Evolutionary conservation across 2,888 invertebrate species (phyloP).

Genomic region (Epiperipatus broadwayi): DNA sequence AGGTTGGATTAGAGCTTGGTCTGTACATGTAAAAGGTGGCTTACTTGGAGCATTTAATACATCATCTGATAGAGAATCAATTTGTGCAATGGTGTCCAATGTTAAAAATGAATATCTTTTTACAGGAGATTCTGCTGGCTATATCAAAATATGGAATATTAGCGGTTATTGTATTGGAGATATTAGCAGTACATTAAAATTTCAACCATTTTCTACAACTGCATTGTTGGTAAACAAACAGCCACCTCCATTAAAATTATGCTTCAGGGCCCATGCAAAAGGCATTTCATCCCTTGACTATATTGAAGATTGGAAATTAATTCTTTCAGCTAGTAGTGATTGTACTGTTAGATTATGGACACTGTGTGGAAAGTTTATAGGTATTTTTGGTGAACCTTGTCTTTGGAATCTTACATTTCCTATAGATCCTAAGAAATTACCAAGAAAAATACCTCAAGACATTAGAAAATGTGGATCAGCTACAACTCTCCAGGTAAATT

Average conservation of each 20-base stretch:
- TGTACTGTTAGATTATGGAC: constrained; percentile 55
- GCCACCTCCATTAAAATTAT: constrained; percentile 20
- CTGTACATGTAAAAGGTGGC: constrained; percentile 52
- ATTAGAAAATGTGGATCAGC: constrained; percentile 50
- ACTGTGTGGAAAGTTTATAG: constrained; percentile 45
- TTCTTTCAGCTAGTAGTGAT: constrained; percentile 48
- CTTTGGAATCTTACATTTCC: constrained; percentile 37
- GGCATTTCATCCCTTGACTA: constrained; percentile 45
- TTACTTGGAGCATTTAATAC: constrained; percentile 46
- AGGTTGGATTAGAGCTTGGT: constrained; percentile 55
- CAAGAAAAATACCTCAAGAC: constrained; percentile 46
- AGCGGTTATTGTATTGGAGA: constrained; percentile 47
- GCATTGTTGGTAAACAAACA: constrained; percentile 45
- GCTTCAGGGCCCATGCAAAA: constrained; percentile 48
- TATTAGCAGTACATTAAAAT: constrained; percentile 42
- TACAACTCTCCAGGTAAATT: constrained; percentile 53
- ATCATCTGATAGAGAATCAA: constrained; percentile 36
- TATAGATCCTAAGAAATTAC: constrained; percentile 30
- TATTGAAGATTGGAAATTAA: constrained; percentile 42
- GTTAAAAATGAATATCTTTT: constrained; percentile 43
- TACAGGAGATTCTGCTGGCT: constrained; percentile 41
- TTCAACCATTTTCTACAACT: constrained; percentile 40
- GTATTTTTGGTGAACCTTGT: constrained; percentile 50
- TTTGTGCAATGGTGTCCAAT: constrained; percentile 49
- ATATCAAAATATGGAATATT: constrained; percentile 59